Base-by-base conservation (phyloP, 53 echinoderm and acorn worm species). In the Actinopyga echinites region DNA sequence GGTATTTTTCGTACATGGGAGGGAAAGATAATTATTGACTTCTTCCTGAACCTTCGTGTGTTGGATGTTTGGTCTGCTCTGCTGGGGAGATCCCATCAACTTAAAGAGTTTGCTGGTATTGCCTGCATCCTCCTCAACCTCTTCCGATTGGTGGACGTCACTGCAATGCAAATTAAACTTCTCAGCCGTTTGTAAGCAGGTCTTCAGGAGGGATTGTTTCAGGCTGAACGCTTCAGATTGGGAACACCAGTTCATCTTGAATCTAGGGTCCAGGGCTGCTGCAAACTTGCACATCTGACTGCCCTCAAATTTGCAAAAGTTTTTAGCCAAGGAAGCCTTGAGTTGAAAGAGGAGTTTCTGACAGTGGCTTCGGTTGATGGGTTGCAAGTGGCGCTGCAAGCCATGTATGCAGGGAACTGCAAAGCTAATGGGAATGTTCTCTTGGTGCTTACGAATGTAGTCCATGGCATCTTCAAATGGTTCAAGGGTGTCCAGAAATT, bases 401-500 rank as follows among this genome's bases (percentile, higher is more conserved):
- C 85, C 85, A 33, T 62, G 61, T 59, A 85, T 85, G 30, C 85
- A 85, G 24, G 85, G 85, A 38, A 85, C 75, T 1, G 67, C 85
- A 49, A 75, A 85, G 60, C 85, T 75, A 37, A 85, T 67, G 8
- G 85, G 63, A 43, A 62, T 67, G 38, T 60, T 61, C 19, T 61
- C 67, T 36, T 42, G 36, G 25, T 75, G 74, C 25, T 85, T 75
- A 4, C 7, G 24, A 38, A 85, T 74, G 75, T 85, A 85, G 74
- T 85, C 85, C 36, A 75, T 85, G 30, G 85, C 85, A 43, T 85
- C 85, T 62, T 85, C 85, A 62, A 85, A 85, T 37, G 85, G 85
- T 34, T 85, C 85, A 0, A 85, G 52, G 28, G 67, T 67, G 30
- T 85, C 85, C 22, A 74, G 59, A 19, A 85, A 59, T 30, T 85